Conservation (phyloP, 2,888 invertebrate genomes). For the Dolichopus griseipennis region DNA sequence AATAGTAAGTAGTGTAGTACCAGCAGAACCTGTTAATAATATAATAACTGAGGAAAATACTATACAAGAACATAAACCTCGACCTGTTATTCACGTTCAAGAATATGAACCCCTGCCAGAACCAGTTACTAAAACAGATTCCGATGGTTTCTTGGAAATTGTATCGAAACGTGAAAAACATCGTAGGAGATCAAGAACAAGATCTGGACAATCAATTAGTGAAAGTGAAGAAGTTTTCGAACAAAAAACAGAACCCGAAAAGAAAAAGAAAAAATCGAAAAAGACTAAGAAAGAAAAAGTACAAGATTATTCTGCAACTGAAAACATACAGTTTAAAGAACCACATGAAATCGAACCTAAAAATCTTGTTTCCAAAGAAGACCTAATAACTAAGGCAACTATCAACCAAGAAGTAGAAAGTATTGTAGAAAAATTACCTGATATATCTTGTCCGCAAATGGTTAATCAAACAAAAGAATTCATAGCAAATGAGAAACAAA, state of each 20-base stretch:
- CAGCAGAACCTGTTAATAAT: neutral
- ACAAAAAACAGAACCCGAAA: constrained; percentile 30
- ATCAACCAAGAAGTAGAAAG: too few species aligned
- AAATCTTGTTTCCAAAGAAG: too few species aligned
- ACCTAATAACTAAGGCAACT: too few species aligned
- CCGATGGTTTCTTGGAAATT: constrained; percentile 46
- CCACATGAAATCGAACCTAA: too few species aligned
- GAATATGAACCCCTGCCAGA: neutral
- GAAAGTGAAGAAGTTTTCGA: constrained; percentile 24
- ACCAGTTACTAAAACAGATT: constrained; percentile 30
- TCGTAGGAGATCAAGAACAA: constrained; percentile 49
- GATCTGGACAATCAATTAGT: constrained; percentile 42
- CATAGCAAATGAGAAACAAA: neutral
- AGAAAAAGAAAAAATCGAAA: constrained; percentile 39
- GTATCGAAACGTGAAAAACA: constrained; percentile 43
- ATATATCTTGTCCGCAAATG: too few species aligned
- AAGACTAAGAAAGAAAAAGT: constrained; percentile 33
- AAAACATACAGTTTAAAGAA: too few species aligned
- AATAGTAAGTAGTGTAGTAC: neutral
- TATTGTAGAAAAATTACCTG: too few species aligned
- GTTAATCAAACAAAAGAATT: neutral
- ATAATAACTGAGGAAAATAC: neutral
- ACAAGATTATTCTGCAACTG: too few species aligned
- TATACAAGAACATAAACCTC: neutral
- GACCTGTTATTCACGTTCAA: neutral